A percentile compares a stretch with the other conserved stretches of the same genome.
phyloP scores from a whole-genome alignment of 2,113 vertebrate genomes.

The Mobula birostris region DNA sequence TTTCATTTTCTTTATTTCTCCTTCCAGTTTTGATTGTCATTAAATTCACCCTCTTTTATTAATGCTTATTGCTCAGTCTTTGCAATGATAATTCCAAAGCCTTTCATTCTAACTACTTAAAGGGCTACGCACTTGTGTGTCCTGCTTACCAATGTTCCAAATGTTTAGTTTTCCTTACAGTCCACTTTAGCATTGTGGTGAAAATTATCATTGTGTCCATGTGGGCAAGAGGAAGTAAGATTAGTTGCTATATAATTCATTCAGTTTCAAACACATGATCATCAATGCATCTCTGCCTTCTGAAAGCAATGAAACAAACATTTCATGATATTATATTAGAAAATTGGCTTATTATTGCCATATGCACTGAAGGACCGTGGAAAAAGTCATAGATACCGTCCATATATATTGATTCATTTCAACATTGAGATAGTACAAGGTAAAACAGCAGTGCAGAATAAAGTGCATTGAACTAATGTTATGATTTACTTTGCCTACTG shows the following conservation, averaged over 20 bases:
- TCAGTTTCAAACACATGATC: not conserved
- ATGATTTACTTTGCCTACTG: not conserved
- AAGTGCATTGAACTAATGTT: not conserved
- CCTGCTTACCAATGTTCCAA: too few species aligned
- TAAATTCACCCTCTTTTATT: not conserved
- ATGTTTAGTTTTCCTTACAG: not conserved
- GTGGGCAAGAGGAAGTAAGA: not conserved
- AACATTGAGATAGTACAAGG: too few species aligned
- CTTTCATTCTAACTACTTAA: not conserved
- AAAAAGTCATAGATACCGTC: too few species aligned
- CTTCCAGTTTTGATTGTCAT: not conserved
- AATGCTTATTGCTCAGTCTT: not conserved
- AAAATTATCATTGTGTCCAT: not conserved
- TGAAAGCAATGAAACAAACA: not conserved
- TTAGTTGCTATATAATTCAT: not conserved
- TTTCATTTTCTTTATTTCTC: not conserved
- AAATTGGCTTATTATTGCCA: too few species aligned
- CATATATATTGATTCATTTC: too few species aligned
- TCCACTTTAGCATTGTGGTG: not conserved
- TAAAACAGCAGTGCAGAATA: too few species aligned
- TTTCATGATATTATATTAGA: not conserved
- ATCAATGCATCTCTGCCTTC: not conserved
- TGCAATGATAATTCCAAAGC: not conserved
- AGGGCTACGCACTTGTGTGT: too few species aligned
- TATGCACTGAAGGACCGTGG: too few species aligned